These are phyloP conservation scores for Salvelinus sp. DNA, from an alignment of 2,113 vertebrate species.

Conservation along the genomic window DNA sequence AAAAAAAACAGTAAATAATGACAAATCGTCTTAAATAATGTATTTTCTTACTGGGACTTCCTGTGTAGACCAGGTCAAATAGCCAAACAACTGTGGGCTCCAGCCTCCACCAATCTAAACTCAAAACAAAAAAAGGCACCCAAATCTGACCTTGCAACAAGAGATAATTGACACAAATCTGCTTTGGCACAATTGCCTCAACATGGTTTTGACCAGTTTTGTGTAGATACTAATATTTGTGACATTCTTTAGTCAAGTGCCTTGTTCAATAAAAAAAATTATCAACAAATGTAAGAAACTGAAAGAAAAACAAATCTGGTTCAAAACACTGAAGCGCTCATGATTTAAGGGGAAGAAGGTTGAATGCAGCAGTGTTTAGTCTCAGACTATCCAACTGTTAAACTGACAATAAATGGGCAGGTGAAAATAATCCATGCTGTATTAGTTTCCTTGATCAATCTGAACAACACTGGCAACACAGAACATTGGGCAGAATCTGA, in stretches of 20 bases:
- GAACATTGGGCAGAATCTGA: not conserved
- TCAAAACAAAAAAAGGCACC: conserved; percentile 47
- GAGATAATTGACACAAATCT: conserved; percentile 11
- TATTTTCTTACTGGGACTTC: conserved; percentile 22
- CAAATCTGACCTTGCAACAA: conserved; percentile 31
- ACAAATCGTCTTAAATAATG: conserved; percentile 13
- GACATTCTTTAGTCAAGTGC: conserved; percentile 4
- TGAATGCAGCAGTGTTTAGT: not conserved
- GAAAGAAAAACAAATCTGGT: not conserved
- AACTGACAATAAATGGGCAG: not conserved
- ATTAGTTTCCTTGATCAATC: not conserved
- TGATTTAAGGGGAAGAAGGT: not conserved
- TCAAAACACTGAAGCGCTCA: not conserved
- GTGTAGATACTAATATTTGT: conserved; percentile 6
- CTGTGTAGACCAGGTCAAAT: conserved; percentile 36
- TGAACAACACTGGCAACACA: not conserved
- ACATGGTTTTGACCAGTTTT: conserved; percentile 23
- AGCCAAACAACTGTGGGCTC: conserved; percentile 14
- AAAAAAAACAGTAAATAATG: not conserved
- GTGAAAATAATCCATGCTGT: not conserved
- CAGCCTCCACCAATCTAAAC: conserved; percentile 25
- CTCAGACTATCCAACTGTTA: not conserved
- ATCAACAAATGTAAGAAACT: not conserved
- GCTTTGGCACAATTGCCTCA: conserved; percentile 41
- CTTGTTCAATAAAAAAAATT: conserved; percentile 9